These are phyloP conservation scores for Dynastes tityus DNA, from an alignment of 2,888 invertebrate species.

Conservation along the genomic window DNA sequence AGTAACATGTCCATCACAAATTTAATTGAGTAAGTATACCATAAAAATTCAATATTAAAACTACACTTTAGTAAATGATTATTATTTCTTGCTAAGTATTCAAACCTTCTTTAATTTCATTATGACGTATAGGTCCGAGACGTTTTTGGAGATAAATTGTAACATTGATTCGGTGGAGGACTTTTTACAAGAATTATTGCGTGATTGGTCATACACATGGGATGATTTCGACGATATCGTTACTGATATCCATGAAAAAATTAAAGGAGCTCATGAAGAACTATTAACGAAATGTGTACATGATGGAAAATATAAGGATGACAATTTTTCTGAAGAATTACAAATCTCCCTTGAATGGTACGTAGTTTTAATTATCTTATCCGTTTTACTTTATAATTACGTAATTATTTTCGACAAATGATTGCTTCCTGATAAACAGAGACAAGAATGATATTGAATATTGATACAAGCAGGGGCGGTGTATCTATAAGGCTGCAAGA, in stretches of 20 bases:
- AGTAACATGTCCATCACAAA: constrained; percentile 24
- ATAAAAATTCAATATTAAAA: background rate
- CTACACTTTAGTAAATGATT: no score
- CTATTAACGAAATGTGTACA: constrained; percentile 4
- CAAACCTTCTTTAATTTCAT: background rate
- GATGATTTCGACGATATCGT: constrained; percentile 46
- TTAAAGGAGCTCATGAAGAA: constrained; percentile 33
- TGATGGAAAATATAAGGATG: constrained; percentile 4
- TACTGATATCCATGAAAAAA: constrained; percentile 43
- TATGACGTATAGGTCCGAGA: constrained; percentile 50
- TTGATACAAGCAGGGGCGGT: no score
- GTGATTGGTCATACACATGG: constrained; percentile 45
- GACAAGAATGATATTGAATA: no score
- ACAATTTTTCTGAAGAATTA: constrained; percentile 31
- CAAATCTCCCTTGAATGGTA: constrained; percentile 49
- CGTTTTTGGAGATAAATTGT: constrained; percentile 44
- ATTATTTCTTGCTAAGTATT: no score
- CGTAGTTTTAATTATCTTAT: background rate
- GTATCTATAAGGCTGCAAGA: no score
- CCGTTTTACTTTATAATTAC: background rate
- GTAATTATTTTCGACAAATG: background rate
- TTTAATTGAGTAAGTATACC: constrained; percentile 22
- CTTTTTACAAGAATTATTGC: constrained; percentile 35
- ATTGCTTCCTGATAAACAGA: no score
- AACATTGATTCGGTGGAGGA: constrained; percentile 31